Evolutionary conservation across 2,888 invertebrate genomes (phyloP).

Genomic region (Anthophora plumipes): DNA sequence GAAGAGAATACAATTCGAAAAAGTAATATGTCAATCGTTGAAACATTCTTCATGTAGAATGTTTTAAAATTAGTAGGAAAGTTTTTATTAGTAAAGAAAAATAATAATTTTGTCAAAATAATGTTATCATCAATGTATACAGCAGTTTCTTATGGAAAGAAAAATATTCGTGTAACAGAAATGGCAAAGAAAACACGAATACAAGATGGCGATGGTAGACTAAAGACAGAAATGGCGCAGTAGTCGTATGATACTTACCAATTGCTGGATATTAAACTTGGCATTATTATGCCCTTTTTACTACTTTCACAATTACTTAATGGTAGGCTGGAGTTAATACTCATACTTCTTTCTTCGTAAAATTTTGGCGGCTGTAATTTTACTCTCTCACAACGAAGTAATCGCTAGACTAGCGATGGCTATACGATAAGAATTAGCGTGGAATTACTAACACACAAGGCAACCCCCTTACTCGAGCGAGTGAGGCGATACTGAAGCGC

Average conservation of each 20-base stretch:
- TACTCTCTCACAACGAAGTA: constrained; percentile 56
- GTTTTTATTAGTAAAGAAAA: background rate
- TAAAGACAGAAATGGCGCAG: constrained; percentile 72
- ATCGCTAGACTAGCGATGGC: constrained; percentile 68
- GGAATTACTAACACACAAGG: constrained; percentile 13
- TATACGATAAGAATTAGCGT: constrained; percentile 37
- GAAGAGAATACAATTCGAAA: background rate
- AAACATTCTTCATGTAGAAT: background rate
- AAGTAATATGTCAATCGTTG: background rate
- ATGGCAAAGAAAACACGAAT: constrained; percentile 47
- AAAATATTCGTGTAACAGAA: background rate
- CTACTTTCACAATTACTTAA: constrained; percentile 83
- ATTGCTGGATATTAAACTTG: constrained; percentile 88
- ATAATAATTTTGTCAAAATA: background rate
- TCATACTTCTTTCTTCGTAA: constrained; percentile 84
- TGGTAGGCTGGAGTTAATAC: constrained; percentile 81
- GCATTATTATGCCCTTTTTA: constrained; percentile 86
- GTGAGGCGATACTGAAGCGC: constrained; percentile 48
- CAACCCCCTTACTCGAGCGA: constrained; percentile 9
- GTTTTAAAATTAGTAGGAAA: background rate
- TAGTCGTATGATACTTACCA: constrained; percentile 85
- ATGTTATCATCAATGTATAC: too few species aligned
- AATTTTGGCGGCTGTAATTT: constrained; percentile 78
- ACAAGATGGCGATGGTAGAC: constrained; percentile 73
- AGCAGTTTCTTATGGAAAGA: too few species aligned